These are phyloP conservation scores for Montipora capricornis DNA, from an alignment of 64 coral and sea anemone genomes.

Conservation along the genomic window DNA sequence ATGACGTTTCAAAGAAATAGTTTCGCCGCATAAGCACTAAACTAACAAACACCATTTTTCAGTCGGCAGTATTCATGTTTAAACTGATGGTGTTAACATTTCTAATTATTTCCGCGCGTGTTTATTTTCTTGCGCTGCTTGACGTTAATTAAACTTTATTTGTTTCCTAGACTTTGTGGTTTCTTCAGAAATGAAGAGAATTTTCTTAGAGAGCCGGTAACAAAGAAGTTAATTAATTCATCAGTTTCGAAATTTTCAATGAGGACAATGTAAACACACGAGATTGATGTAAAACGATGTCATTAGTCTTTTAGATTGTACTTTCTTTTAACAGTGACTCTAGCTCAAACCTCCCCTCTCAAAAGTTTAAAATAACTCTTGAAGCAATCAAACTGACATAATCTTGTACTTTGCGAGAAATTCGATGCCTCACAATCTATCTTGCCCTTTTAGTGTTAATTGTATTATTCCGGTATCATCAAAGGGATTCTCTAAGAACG, in stretches of 20 bases:
- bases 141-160: neutral
- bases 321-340: neutral
- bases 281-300: neutral
- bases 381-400: neutral
- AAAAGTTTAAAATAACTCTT: neutral
- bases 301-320: neutral
- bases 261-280: neutral
- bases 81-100: neutral
- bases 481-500: neutral
- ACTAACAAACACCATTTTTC: neutral
- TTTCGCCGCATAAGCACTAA: neutral
- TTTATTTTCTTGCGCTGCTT: neutral
- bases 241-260: neutral
- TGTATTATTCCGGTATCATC: neutral
- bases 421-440: neutral
- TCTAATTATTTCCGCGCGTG: neutral
- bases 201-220: neutral
- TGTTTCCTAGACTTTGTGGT: neutral
- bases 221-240: neutral
- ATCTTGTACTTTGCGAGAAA: neutral
- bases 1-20: neutral
- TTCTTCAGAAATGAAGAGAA: neutral
- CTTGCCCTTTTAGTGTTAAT: neutral
- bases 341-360: neutral
- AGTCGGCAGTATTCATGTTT: neutral